These are phyloP conservation scores for Sandelia bainsii DNA, from an alignment of 2,797 vertebrate species.

Conservation along the genomic window DNA sequence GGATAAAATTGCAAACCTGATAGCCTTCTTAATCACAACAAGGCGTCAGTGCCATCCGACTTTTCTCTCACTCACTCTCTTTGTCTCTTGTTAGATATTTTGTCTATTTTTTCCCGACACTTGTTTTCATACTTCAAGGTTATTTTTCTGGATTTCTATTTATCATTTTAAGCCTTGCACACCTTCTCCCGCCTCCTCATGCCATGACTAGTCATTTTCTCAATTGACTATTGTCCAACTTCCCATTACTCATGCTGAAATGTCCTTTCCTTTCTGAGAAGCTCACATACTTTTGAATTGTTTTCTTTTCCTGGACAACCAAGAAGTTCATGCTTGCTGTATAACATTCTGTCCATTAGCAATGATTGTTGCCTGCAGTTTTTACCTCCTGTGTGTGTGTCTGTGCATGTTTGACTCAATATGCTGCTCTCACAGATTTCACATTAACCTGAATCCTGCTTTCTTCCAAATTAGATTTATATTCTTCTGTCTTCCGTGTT, in stretches of 20 bases:
- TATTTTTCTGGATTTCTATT: conserved; percentile 66
- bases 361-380: conserved; percentile 16
- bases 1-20: conserved; percentile 40
- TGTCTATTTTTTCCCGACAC: conserved; percentile 30
- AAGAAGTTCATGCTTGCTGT: conserved; percentile 16
- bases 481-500: conserved; percentile 70
- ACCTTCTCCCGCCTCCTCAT: conserved; percentile 54
- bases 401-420: conserved; percentile 41
- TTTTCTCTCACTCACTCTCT: neutral
- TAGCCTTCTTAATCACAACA: conserved; percentile 35
- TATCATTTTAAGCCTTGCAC: conserved; percentile 63
- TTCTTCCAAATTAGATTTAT: conserved; percentile 73
- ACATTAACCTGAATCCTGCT: conserved; percentile 68
- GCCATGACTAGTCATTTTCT: conserved; percentile 71
- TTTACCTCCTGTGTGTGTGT: conserved; percentile 1
- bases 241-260: conserved; percentile 63
- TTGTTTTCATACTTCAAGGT: conserved; percentile 67
- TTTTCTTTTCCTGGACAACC: conserved; percentile 37
- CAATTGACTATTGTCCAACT: conserved; percentile 65
- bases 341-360: conserved; percentile 38
- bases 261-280: conserved; percentile 52
- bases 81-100: conserved; percentile 29
- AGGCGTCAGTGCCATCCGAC: neutral
- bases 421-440: conserved; percentile 45
- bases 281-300: conserved; percentile 36